Base-by-base conservation (phyloP, 1,140 invertebrate species). In the Atta texana region DNA sequence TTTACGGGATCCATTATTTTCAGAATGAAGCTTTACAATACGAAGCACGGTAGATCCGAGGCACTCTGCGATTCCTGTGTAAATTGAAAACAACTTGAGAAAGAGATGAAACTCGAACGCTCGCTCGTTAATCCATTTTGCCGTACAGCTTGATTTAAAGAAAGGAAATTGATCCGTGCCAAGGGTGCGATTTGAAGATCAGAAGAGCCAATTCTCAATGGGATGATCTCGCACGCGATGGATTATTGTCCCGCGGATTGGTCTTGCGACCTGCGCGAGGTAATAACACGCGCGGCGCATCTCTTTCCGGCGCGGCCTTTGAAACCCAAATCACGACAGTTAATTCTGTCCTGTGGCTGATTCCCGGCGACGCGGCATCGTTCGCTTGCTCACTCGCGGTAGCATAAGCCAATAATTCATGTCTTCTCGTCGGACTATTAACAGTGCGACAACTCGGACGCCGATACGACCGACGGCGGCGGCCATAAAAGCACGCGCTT, bases 371-470 rank as follows among this genome's bases (percentile, higher is more conserved):
- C 69, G 49, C 49, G 24, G 44, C 18, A 28, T 87, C 6, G 28
- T 2, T 31, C 28, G 28, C 28, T 31, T 3, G 53, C 51, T 28
- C 55, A 4, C 57, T 63, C 55, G 31, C 55, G n/a, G 28, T 57
- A 90, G 78, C 55, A 80, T 57, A 53, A 63, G 77, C 80, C 55
- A 86, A 90, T 91, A 88, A 88, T 87, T 88, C 86, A 88, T 49
- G 86, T 77, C 86, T 85, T 63, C 88, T 55, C 88, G 64, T 80
- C 51, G 86, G 80, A 81, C 87, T 88, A 90, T 91, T 91, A 90
- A 90, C 77, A 53, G 71, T 21, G 34, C 64, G 89, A 84, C 80
- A 69, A 39, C 21, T 78, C 80, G 49, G 53, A 61, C 7, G 10
- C 53, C 28, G 63, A 55, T 51, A 51, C 21, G 39, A 10, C 39